Evolutionary conservation across 2,113 vertebrate genomes (phyloP), one percentile per base, ranked within the genome.

Genomic region (Psilopogon haemacephalus): DNA sequence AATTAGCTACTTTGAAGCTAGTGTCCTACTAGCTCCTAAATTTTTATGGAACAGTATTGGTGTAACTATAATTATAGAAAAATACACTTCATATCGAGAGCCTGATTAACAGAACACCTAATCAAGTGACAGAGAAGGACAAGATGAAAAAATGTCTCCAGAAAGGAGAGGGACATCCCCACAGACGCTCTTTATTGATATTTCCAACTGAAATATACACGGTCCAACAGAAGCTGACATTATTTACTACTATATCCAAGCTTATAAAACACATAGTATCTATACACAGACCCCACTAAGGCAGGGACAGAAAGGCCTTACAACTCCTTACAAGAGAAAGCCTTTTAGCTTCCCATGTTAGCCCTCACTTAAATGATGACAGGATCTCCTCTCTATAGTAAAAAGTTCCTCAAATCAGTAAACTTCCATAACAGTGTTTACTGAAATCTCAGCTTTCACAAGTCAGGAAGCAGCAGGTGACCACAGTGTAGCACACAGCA

Each of bases 401-500:
- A 40, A 26, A 40, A 40, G 50, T 24, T 54, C 6, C 38, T 30
- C 19, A 80, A 44, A 38, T 37, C 71, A 83, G 13, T 32, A n/a
- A 72, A 4, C 27, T 65, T 37, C 7, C 2, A 33, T 12, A 5
- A 23, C 62, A 83, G 26, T 2, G 3, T 6, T 55, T 9, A 38
- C 19, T 11, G 19, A 50, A 73, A 62, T 19, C 40, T 78, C 19
- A 52, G 20, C 20, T 94, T 64, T 44, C 24, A 32, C 11, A 35
- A 26, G 44, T 28, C 9, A 27, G 14, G 4, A 74, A 62, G 15
- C 3, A 40, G n/a, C 15, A 35, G 6, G 10, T 5, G 37, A 4
- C 6, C 9, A 35, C 10, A 18, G 15, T 0, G 4, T 3, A 52
- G 65, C 35, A 55, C n/a, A 15, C 0, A 58, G 28, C 15, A 62